Conservation (phyloP, 2,113 vertebrate genomes). For the Marmota monax region DNA sequence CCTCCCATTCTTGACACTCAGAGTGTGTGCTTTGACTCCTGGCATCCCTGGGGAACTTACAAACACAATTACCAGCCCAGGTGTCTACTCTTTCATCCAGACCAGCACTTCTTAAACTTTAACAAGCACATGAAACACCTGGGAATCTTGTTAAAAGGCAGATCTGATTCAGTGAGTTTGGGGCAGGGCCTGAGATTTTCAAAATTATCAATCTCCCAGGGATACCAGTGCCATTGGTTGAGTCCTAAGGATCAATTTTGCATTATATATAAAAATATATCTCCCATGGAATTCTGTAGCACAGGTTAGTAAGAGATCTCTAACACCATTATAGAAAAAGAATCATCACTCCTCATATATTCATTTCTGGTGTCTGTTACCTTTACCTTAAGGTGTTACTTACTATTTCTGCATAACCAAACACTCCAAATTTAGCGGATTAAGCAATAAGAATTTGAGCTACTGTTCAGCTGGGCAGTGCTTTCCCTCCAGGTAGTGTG, state of each 20-base stretch:
- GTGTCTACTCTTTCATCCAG: background rate
- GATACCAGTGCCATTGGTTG: background rate
- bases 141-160: background rate
- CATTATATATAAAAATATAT: background rate
- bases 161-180: background rate
- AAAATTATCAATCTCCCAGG: background rate
- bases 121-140: background rate
- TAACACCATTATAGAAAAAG: fast-evolving
- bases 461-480: background rate
- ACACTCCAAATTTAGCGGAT: background rate
- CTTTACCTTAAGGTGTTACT: background rate
- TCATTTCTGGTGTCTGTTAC: background rate
- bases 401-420: background rate
- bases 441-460: background rate
- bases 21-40: background rate
- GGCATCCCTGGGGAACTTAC: background rate
- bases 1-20: background rate
- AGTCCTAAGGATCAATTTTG: fast-evolving
- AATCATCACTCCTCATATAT: no score
- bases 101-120: background rate
- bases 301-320: fast-evolving
- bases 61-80: no score
- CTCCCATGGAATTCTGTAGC: background rate
- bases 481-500: background rate
- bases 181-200: background rate